phyloP scores from a whole-genome alignment of 2,888 invertebrate species.

The Campoplex capitator region DNA sequence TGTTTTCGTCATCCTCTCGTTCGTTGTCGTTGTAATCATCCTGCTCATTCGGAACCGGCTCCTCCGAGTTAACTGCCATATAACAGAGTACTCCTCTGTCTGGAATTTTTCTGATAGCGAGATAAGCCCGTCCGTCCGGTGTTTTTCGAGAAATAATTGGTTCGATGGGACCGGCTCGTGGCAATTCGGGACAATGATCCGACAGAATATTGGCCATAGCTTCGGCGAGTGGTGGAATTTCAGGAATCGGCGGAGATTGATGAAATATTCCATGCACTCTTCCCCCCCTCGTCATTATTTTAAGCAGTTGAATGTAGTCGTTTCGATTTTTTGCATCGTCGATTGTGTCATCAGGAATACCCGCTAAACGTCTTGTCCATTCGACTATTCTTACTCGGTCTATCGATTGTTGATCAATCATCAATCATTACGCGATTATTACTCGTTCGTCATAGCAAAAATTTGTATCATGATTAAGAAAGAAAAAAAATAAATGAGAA shows the following conservation, averaged over 20 bases:
- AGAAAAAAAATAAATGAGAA: neutral
- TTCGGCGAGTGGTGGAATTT: slow-evolving; percentile 85
- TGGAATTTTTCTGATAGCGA: slow-evolving; percentile 86
- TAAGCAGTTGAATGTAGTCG: slow-evolving; percentile 86
- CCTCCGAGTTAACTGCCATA: slow-evolving; percentile 86
- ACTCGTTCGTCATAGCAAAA: neutral
- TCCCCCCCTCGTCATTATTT: slow-evolving; percentile 85
- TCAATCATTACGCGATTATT: neutral
- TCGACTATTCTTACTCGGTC: slow-evolving; percentile 86
- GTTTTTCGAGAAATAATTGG: slow-evolving; percentile 86
- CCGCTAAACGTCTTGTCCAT: slow-evolving; percentile 85
- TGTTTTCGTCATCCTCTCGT: neutral
- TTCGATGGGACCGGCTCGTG: slow-evolving; percentile 85
- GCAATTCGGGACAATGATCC: slow-evolving; percentile 82
- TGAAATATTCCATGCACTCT: slow-evolving; percentile 85
- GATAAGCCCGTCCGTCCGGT: slow-evolving; percentile 86
- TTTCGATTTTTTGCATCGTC: slow-evolving; percentile 85
- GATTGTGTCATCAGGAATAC: slow-evolving; percentile 84
- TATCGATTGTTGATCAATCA: slow-evolving; percentile 17
- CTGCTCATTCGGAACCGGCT: slow-evolving; percentile 2
- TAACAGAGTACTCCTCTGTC: slow-evolving; percentile 86
- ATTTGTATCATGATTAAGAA: neutral
- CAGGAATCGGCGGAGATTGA: slow-evolving; percentile 84
- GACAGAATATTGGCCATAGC: slow-evolving; percentile 83
- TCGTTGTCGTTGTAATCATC: neutral